Evolutionary conservation across 2,797 vertebrate species (phyloP).

Genomic region (Stomatorhinus walkeri): DNA sequence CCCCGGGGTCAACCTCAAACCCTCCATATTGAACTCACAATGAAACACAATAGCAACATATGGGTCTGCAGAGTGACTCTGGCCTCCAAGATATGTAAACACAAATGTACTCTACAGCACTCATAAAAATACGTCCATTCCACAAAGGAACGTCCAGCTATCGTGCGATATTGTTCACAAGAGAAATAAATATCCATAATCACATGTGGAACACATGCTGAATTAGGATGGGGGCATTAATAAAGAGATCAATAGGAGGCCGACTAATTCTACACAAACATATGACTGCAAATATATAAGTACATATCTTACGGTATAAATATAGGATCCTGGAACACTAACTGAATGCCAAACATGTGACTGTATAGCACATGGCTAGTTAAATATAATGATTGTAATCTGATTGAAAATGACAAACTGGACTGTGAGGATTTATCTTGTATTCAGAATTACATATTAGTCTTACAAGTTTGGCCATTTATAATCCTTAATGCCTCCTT

Average conservation of each 20-base stretch:
- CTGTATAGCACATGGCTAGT: neutral
- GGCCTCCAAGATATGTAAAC: neutral
- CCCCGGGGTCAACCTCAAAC: neutral
- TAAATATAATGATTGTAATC: neutral
- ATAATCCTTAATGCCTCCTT: neutral
- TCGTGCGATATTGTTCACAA: neutral
- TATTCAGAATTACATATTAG: neutral
- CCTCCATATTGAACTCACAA: neutral
- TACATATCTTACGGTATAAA: neutral
- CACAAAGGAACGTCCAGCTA: neutral
- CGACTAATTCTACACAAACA: neutral
- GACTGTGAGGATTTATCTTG: neutral
- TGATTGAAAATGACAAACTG: neutral
- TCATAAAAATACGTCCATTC: neutral
- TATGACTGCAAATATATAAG: neutral
- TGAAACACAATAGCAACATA: constrained; percentile 8
- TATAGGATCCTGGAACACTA: neutral
- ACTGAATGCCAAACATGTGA: neutral
- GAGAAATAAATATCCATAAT: neutral
- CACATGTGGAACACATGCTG: neutral
- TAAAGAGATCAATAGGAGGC: neutral
- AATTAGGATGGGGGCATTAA: neutral
- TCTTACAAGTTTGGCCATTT: neutral
- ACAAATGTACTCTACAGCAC: neutral
- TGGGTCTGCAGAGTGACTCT: neutral